Base-by-base conservation (phyloP, 2,113 vertebrate genomes). In the Ciconia stormi region DNA sequence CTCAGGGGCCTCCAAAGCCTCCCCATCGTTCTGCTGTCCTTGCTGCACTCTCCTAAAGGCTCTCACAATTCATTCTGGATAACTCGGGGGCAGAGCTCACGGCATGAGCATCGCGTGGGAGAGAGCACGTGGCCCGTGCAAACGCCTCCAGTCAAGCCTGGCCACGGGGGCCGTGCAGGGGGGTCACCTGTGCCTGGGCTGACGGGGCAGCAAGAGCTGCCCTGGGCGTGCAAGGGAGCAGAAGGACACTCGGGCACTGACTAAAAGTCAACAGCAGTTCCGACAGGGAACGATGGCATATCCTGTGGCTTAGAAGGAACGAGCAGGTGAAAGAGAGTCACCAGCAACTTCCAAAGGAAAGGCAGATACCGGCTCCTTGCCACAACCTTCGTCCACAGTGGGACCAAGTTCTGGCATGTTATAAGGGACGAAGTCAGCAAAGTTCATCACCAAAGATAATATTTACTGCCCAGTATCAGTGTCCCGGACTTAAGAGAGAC, bases 151-250 rank as follows among this genome's bases (percentile, higher is more conserved):
- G 70, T 16, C 34, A 61, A 27, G 70, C 47, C 53, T 7, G 19
- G 82, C 59, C 3, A 0, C 0, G 0, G 38, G 42, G 16, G 14
- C 55, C 3, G 2, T 0, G 34, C 13, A 5, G 63, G 23, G 25
- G 49, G 22, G 16, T 21, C 11, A 42, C 44, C 59, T 11, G 29
- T 19, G 16, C 76, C 67, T 32, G 49, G 26, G 25, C 40, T 20
- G 26, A 7, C 29, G 2, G 38, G 23, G n/a, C 65, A 74, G 42
- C 7, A 6, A 17, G 79, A 67, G 36, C 36, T 16, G 32, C 49
- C 30, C 23, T 7, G 22, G 30, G 30, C 3, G 1, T 0, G 1
- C 2, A 3, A 55, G 10, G 21, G 40, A 49, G 22, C 44, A n/a
- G 26, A 3, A 23, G 34, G 32, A 36, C 22, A 16, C 42, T 14